A percentile compares a stretch with the other conserved stretches of the same genome.
Evolutionary conservation across 2,888 invertebrate genomes (phyloP).

Genomic region (Sturmia bella): DNA sequence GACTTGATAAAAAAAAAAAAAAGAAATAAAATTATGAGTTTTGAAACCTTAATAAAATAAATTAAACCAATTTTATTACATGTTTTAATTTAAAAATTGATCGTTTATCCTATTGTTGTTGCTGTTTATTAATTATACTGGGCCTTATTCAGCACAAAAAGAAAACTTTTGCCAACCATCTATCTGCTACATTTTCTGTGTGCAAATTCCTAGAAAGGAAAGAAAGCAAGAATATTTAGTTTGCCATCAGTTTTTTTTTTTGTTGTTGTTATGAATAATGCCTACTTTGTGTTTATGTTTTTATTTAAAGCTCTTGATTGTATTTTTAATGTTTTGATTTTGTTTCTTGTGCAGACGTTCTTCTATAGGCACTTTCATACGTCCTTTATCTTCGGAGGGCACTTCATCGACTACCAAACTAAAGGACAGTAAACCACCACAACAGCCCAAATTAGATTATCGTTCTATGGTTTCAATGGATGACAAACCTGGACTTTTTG

Average conservation of each 20-base stretch:
- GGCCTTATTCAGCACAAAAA: too few relatives aligned
- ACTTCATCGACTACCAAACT: constrained; percentile 83
- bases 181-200: too few relatives aligned
- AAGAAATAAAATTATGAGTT: too few relatives aligned
- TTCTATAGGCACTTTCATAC: constrained; percentile 92
- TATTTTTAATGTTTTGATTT: constrained; percentile 1
- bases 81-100: too few relatives aligned
- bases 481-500: constrained; percentile 97
- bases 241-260: background rate
- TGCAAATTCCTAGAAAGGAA: too few relatives aligned
- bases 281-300: background rate
- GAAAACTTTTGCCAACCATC: too few relatives aligned
- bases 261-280: constrained; percentile 22
- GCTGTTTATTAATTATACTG: too few relatives aligned
- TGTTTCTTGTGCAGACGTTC: constrained; percentile 85
- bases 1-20: too few relatives aligned
- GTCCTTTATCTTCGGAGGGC: constrained; percentile 87
- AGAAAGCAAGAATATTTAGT: too few relatives aligned
- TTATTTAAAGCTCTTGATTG: constrained; percentile 10
- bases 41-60: too few relatives aligned
- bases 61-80: too few relatives aligned
- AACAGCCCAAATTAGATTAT: constrained; percentile 92
- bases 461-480: constrained; percentile 96
- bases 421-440: constrained; percentile 86
- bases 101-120: too few relatives aligned